Percentiles rank a stretch among this genome's conserved stretches.
Evolutionary conservation across 2,888 invertebrate species (phyloP).

Genomic region (Agrenia bidenticulata): DNA sequence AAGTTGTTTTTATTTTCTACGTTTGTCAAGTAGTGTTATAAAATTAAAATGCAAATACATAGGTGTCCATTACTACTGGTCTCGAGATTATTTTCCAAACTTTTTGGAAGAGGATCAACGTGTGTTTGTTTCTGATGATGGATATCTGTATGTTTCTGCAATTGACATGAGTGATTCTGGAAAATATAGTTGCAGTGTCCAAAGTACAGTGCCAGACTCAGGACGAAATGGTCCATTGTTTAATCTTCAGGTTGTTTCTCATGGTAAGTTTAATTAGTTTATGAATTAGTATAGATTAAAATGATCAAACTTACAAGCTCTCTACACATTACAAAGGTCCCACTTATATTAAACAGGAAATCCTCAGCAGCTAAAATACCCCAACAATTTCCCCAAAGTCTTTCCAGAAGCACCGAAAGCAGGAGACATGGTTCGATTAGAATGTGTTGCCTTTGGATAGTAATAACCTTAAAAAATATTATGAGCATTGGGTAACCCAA

Average conservation of each 20-base stretch:
- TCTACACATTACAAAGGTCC: too few species aligned
- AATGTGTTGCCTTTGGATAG: slow-evolving; percentile 96
- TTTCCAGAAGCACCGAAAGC: slow-evolving; percentile 91
- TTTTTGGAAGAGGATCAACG: slow-evolving; percentile 90
- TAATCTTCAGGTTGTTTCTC: slow-evolving; percentile 74
- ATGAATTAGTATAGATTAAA: background rate
- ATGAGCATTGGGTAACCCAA: too few species aligned
- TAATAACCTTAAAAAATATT: slow-evolving; percentile 58
- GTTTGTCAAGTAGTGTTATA: too few species aligned
- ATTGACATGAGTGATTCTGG: slow-evolving; percentile 87
- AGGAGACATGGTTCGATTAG: slow-evolving; percentile 84
- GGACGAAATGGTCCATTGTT: slow-evolving; percentile 91
- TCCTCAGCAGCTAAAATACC: slow-evolving; percentile 86
- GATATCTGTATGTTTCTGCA: slow-evolving; percentile 90
- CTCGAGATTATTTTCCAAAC: slow-evolving; percentile 82
- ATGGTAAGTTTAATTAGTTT: slow-evolving; percentile 60
- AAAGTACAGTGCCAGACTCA: slow-evolving; percentile 79
- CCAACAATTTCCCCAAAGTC: slow-evolving; percentile 92
- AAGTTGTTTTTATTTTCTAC: background rate
- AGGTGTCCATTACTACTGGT: slow-evolving; percentile 87
- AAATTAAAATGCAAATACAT: slow-evolving; percentile 28
- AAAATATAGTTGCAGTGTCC: slow-evolving; percentile 87
- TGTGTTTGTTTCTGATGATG: slow-evolving; percentile 91
- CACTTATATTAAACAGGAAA: slow-evolving; percentile 71
- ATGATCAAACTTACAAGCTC: background rate